Base-by-base conservation (phyloP, 2,113 vertebrate species). In the Ameiurus melas region DNA sequence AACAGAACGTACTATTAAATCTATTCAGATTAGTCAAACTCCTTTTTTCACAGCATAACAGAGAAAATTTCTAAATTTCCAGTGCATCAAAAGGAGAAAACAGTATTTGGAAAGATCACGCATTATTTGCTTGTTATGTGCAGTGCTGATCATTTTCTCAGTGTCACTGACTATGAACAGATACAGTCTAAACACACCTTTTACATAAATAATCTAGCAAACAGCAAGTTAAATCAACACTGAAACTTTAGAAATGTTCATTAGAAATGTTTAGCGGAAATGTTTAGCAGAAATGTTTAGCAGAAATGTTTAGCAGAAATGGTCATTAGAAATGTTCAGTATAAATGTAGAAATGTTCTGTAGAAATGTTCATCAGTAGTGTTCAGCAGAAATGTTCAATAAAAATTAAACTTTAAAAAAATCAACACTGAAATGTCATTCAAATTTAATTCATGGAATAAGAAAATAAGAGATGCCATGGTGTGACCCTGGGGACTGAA, bases 81-180 rank as follows among this genome's bases (percentile, higher is more conserved):
- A 51, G 20, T 73, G 71, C n/a, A 62, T 77, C 0, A 62, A 16
- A 39, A 75, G 53, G 10, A n/a, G 53, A 4, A 30, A 13, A 57
- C 58, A 22, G 71, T n/a, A 77, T 57, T 70, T 88, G 51, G 70
- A 87, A 87, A 86, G 53, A 81, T 79, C 27, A 86, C 43, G 84
- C 66, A 22, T 80, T 17, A 81, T 78, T 75, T 79, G 77, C 77
- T 55, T 87, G 75, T 85, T 75, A 85, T 55, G 87, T 51, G 82
- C 36, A 60, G 57, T n/a, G 53, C 7, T 53, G 68, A 83, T 86
- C n/a, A 25, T 70, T 86, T 82, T 80, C 70, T 82, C 13, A 16
- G 33, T 8, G 71, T 53, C 55, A 51, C 16, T 84, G 55, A 60
- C 25, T 75, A 77, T 64, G 25, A 87, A 62, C 75, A 83, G 68